These are phyloP conservation scores for Caenorhabditis sp. DNA, from an alignment of 2,888 invertebrate genomes.

Conservation along the genomic window DNA sequence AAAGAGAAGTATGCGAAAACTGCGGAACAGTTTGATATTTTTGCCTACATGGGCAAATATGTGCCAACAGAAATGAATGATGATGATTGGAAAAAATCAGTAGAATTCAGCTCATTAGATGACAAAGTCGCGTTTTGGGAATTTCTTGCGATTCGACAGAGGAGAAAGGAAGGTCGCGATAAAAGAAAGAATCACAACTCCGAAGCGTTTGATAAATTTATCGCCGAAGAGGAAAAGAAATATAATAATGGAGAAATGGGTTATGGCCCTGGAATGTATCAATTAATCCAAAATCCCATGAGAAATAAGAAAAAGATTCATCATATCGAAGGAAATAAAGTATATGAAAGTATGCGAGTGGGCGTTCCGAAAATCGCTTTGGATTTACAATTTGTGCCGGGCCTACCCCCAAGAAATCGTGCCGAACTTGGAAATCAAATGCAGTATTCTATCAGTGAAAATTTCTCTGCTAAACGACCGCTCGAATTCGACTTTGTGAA, in stretches of 20 bases:
- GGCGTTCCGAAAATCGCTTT: constrained; percentile 41
- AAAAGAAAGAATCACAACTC: neutral
- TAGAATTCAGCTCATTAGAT: constrained; percentile 8
- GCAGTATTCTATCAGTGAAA: constrained; percentile 53
- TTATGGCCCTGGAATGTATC: constrained; percentile 57
- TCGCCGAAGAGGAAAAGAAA: constrained; percentile 18
- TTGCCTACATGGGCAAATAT: constrained; percentile 51
- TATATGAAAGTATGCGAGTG: constrained; percentile 23
- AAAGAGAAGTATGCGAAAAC: constrained; percentile 17
- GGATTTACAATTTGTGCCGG: constrained; percentile 41
- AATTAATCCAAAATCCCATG: constrained; percentile 48
- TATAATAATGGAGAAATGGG: constrained; percentile 59
- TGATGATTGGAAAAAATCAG: constrained; percentile 42
- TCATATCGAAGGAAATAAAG: constrained; percentile 25
- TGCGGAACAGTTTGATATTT: constrained; percentile 45
- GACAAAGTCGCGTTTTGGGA: constrained; percentile 44
- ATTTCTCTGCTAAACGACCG: constrained; percentile 33
- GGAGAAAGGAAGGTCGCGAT: constrained; percentile 30
- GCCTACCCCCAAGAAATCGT: constrained; percentile 7
- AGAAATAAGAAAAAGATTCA: constrained; percentile 45
- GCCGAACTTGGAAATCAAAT: constrained; percentile 48
- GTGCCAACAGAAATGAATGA: constrained; percentile 44
- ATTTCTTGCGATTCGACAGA: constrained; percentile 44
- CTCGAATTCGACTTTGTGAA: constrained; percentile 46
- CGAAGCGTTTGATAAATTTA: neutral